Evolutionary conservation across 2,113 vertebrate genomes (phyloP), one percentile per base, ranked within the genome.

Genomic region (Acinonyx jubatus): DNA sequence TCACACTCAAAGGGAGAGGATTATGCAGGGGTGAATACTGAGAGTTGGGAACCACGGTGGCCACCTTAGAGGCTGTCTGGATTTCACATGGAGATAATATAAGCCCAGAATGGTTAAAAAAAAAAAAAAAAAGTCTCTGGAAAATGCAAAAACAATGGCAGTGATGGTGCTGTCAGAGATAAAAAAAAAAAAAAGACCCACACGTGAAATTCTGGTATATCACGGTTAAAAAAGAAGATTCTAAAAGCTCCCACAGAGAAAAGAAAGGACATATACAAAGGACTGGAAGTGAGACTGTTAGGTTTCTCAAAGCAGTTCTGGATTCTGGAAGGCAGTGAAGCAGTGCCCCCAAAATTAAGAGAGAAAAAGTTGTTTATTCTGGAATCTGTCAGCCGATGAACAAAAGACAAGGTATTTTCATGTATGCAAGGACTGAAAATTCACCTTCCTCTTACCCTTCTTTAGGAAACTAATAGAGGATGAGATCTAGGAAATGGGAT

Each of bases 251-350:
- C 33, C 36, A 89, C 79, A 89, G 61, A 96, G 18, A 90, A 95
- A 91, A 95, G 50, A 68, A 1, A 66, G 8, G 57, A 31, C 21
- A 96, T 23, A 48, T 41, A 36, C 2, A 92, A 95, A 86, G 66
- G 14, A 63, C 27, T 94, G 1, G 14, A 63, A 87, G 73, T 96
- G 74, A 91, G 36, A 91, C 52, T 84, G 61, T 45, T 97, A 52
- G 15, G 69, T 89, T 91, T 97, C 27, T 89, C 41, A 69, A 0
- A 84, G 31, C 4, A 92, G 0, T 90, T 94, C 45, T 96, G 66
- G 38, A 81, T 96, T 95, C 68, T 90, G 76, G 80, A 90, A 92
- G 87, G 84, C 94, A 90, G 63, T 83, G 41, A 91, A 94, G 27
- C 33, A 79, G 23, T 89, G 12, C 4, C n/a, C 29, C 41, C 16